Evolutionary conservation across 2,797 vertebrate genomes (phyloP).

Genomic region (Silurus aristotelis): DNA sequence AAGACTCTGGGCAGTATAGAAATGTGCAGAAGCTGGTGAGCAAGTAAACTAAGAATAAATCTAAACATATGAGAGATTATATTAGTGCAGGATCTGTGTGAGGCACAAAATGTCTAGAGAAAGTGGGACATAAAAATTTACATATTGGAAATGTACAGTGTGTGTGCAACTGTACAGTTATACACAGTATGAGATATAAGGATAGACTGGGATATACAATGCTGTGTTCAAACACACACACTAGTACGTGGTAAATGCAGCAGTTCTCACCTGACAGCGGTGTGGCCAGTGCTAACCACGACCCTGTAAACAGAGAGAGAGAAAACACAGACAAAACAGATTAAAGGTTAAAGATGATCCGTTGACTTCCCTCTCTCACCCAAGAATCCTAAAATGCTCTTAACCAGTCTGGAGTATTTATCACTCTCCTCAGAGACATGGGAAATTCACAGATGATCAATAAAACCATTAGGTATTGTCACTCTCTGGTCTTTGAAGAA

Average conservation of each 20-base stretch:
- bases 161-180: no score
- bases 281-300: slow-evolving; percentile 75
- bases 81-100: no score
- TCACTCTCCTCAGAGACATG: background rate
- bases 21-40: no score
- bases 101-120: no score
- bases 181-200: no score
- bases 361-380: background rate
- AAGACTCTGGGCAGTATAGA: no score
- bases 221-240: background rate
- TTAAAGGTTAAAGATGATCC: background rate
- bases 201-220: no score
- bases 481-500: background rate
- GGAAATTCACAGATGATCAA: background rate
- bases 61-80: no score
- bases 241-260: background rate
- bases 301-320: slow-evolving; percentile 69
- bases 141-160: no score
- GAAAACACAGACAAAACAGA: background rate
- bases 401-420: background rate
- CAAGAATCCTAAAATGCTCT: no score
- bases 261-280: slow-evolving; percentile 80
- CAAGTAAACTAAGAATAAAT: no score
- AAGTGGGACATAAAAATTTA: no score
- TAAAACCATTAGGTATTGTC: background rate